Percentiles rank a stretch among this genome's conserved stretches.
phyloP scores from a whole-genome alignment of 2,797 vertebrate genomes.

The Spheniscus humboldti region DNA sequence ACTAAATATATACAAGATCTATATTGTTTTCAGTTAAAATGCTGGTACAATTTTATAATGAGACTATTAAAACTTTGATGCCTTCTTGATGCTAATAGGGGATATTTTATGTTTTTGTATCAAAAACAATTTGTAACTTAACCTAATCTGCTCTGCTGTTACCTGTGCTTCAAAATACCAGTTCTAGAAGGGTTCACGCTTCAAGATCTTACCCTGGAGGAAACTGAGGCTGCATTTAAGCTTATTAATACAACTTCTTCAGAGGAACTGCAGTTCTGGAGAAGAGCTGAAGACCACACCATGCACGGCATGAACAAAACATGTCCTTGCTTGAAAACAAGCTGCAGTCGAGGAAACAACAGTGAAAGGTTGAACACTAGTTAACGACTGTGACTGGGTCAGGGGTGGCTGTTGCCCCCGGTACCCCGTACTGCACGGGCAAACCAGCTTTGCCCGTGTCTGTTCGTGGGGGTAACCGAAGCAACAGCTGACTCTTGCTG shows the following conservation, averaged over 20 bases:
- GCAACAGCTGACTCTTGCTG: background rate
- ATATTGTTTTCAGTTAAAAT: background rate
- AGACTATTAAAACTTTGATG: slow-evolving; percentile 52
- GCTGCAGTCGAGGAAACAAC: background rate
- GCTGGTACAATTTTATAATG: background rate
- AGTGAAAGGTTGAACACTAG: background rate
- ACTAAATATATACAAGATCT: background rate
- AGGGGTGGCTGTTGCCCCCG: background rate
- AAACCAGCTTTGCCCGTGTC: accelerated
- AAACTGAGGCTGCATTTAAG: background rate
- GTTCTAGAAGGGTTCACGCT: background rate
- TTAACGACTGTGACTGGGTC: background rate
- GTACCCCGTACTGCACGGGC: accelerated
- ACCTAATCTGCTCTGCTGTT: slow-evolving; percentile 3
- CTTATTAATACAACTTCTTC: background rate
- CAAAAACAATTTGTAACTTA: slow-evolving; percentile 54
- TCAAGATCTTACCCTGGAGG: background rate
- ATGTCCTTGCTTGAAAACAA: background rate
- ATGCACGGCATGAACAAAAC: accelerated
- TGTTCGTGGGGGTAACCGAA: background rate
- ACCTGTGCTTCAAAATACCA: background rate
- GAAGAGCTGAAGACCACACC: background rate
- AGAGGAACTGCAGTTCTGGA: background rate
- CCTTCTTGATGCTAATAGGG: slow-evolving; percentile 55
- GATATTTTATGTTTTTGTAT: slow-evolving; percentile 69